These are phyloP conservation scores for Microctonus brassicae DNA, from an alignment of 2,888 invertebrate species.

Conservation along the genomic window DNA sequence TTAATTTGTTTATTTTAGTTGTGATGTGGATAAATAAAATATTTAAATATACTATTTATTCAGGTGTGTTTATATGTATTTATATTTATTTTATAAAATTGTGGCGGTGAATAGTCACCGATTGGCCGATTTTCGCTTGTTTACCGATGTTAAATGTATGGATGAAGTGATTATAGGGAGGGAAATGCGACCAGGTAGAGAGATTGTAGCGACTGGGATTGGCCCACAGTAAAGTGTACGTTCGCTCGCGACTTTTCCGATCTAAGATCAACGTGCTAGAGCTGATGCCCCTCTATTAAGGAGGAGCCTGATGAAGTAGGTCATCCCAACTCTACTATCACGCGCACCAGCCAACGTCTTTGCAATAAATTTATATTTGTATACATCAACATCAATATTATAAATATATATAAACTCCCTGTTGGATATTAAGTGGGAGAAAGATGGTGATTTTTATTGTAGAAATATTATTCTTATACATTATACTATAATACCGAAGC, in stretches of 20 bases:
- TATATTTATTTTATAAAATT: no score
- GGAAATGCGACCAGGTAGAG: constrained; percentile 35
- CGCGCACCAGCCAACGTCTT: constrained; percentile 43
- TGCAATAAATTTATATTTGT: background rate
- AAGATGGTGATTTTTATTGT: background rate
- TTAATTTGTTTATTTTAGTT: no score
- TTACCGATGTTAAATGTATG: constrained; percentile 48
- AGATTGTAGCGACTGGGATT: constrained; percentile 47
- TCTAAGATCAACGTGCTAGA: constrained; percentile 60
- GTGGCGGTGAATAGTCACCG: constrained; percentile 35
- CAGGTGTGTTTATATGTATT: no score
- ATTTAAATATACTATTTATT: no score
- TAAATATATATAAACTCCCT: constrained; percentile 18
- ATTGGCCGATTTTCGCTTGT: constrained; percentile 51
- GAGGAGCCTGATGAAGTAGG: constrained; percentile 68
- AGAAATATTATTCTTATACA: background rate
- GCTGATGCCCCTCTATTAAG: constrained; percentile 65
- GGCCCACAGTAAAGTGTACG: constrained; percentile 46
- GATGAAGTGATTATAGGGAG: constrained; percentile 1
- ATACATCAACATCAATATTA: constrained; percentile 1
- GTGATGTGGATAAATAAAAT: no score
- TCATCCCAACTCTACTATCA: constrained; percentile 63
- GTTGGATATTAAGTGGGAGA: constrained; percentile 22
- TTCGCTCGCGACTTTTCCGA: constrained; percentile 64
- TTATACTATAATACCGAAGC: background rate